Conservation (phyloP, 1,140 invertebrate genomes). For the Drosophila equinoxialis region DNA sequence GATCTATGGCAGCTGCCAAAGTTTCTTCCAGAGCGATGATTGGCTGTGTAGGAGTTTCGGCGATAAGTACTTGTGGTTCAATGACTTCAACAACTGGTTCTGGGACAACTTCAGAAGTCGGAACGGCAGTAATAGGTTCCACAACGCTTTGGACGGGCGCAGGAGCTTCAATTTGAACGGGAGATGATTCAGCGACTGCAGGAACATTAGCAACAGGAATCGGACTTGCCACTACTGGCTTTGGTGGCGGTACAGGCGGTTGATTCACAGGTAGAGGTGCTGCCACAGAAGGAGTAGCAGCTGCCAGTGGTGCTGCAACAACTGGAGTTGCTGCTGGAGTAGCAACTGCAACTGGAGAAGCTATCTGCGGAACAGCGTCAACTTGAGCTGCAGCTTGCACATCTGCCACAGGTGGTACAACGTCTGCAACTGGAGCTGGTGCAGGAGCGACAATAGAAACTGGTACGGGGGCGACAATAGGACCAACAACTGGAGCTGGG, state of each 20-base stretch:
- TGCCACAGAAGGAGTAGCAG: not conserved
- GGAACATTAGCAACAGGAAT: not conserved
- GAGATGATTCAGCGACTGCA: not conserved
- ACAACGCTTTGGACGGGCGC: not conserved
- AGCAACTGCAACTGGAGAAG: too few species aligned
- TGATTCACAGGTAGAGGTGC: too few species aligned
- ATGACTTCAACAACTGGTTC: not conserved
- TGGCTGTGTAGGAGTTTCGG: not conserved
- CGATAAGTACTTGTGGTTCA: not conserved
- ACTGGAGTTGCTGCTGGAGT: not conserved
- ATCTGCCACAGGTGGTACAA: too few species aligned
- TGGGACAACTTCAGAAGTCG: not conserved
- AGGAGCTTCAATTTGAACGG: not conserved
- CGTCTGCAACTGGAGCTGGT: not conserved
- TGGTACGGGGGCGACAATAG: not conserved
- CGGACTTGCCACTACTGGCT: too few species aligned
- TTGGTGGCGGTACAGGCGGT: too few species aligned
- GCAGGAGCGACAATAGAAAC: not conserved
- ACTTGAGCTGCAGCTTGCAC: not conserved
- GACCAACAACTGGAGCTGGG: not conserved
- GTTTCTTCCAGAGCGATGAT: too few species aligned
- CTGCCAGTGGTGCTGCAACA: not conserved
- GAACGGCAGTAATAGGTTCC: not conserved
- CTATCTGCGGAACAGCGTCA: not conserved
- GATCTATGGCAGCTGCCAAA: not conserved